Evolutionary conservation across 2,888 invertebrate genomes (phyloP), one percentile per base, ranked within the genome.

Genomic region (Cordylochernes scorpioides): DNA sequence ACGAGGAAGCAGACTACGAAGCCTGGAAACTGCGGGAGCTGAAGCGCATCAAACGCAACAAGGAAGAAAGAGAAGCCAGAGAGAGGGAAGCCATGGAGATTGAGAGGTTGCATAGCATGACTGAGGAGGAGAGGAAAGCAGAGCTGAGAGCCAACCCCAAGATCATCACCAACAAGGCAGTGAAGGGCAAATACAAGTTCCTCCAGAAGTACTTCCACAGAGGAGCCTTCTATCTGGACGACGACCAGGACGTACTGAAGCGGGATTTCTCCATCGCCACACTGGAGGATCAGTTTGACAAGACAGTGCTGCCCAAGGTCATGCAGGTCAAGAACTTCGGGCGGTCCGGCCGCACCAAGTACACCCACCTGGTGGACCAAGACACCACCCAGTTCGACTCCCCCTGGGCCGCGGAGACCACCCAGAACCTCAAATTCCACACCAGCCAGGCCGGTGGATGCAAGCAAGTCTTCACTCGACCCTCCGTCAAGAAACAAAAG

Each of bases 261-360:
- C 66, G 86, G 45, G 86, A 94, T 50, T 88, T 84, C 55, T 78
- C 88, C 1, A 75, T 77, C 32, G 74, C 91, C 0, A 99, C 97
- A 0, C 56, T 97, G 46, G 97, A 99, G 46, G 97, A 99, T 65
- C 88, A 91, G 54, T 97, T 99, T 53, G 88, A 99, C 52, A 99
- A 97, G 58, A 86, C 91, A 16, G 77, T 94, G 42, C 54, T 99
- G 37, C 97, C 97, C 2, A 91, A 94, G 62, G 94, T 97, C 43
- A 97, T 97, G 94, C 94, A 94, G 66, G 97, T 99, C 24, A 97
- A 97, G 59, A 94, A 97, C 59, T 99, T 99, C 55, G 97, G 97
- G 8, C 70, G 94, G 3, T 91, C 94, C 28, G 94, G 94, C 4
- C 67, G 97, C 29, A 94, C 97, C 0, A 99, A 99, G 50, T 97